Evolutionary conservation across 2,888 invertebrate genomes (phyloP).

Genomic region (Coremacera marginata): DNA sequence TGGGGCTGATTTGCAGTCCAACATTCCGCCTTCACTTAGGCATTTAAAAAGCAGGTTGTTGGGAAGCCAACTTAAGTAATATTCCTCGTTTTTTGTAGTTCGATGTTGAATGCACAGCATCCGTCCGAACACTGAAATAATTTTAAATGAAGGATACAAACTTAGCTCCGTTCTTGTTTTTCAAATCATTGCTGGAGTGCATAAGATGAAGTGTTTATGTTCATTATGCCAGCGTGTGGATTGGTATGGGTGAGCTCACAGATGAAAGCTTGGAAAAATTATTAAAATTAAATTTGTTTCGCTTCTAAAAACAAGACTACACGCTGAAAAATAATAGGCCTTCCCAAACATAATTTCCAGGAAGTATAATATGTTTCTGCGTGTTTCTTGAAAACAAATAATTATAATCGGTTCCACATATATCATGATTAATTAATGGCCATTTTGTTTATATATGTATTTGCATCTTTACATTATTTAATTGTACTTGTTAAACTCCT

Average conservation of each 20-base stretch:
- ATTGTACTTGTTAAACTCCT: no score
- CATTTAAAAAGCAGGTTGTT: constrained; percentile 8
- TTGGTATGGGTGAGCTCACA: neutral
- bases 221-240: neutral
- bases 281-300: constrained; percentile 17
- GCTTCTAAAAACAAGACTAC: neutral
- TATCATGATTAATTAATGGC: no score
- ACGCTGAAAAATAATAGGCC: no score
- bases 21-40: neutral
- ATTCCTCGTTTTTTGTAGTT: constrained; percentile 6
- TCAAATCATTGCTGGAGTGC: neutral
- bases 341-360: no score
- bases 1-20: no score
- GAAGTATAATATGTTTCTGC: no score
- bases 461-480: no score
- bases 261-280: neutral
- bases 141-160: constrained; percentile 11
- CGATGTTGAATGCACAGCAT: constrained; percentile 26
- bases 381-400: no score
- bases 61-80: constrained; percentile 8
- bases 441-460: no score
- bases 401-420: no score
- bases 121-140: constrained; percentile 26
- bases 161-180: neutral
- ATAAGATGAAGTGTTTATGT: neutral